phyloP scores from a whole-genome alignment of 2,113 vertebrate genomes.

The Tachysurus fulvidraco region DNA sequence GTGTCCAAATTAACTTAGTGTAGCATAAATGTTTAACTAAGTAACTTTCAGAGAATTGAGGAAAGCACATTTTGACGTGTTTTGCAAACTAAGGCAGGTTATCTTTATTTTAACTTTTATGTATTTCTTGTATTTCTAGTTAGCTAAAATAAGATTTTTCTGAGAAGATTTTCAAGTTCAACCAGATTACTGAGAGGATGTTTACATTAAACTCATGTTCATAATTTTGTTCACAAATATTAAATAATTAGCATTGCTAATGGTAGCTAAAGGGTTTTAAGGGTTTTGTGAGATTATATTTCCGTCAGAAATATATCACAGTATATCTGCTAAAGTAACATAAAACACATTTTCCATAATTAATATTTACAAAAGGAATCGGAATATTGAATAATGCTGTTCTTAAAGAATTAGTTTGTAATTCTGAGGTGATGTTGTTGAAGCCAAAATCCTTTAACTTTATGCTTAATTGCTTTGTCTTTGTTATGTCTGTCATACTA shows the following conservation, averaged over 20 bases:
- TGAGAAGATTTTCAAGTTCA: background rate
- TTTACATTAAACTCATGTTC: background rate
- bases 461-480: background rate
- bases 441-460: background rate
- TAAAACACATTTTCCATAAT: background rate
- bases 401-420: background rate
- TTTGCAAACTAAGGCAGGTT: background rate
- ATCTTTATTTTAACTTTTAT: background rate
- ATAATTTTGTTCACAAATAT: background rate
- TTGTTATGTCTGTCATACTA: background rate
- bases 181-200: background rate
- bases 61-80: background rate
- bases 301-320: background rate
- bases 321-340: background rate
- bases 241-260: background rate
- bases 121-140: too few relatives aligned
- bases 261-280: background rate
- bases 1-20: conserved; percentile 1
- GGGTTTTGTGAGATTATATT: background rate
- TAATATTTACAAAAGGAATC: background rate
- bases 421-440: background rate
- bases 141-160: background rate
- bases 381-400: background rate
- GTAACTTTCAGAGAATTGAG: background rate
- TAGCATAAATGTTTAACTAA: background rate